These are phyloP conservation scores for Xiphorhynchus erythropygius DNA, from an alignment of 2,797 vertebrate species.

Conservation along the genomic window DNA sequence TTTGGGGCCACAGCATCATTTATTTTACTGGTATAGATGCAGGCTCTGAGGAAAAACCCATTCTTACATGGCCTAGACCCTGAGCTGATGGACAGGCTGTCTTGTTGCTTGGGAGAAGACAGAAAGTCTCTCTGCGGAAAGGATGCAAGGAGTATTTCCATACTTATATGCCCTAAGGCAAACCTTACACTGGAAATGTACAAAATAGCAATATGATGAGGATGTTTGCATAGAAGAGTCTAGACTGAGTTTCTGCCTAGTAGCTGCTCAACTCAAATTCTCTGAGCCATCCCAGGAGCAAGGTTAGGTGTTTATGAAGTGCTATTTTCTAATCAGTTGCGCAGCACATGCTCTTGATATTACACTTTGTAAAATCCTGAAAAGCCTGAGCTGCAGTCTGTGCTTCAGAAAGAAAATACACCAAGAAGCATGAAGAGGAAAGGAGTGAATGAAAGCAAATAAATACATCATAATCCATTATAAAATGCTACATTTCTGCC, in stretches of 20 bases:
- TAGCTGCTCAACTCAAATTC: not conserved
- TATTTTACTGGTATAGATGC: not conserved
- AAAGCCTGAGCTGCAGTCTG: not conserved
- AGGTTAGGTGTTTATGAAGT: not conserved
- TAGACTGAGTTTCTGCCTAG: not conserved
- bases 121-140: not conserved
- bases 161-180: not conserved
- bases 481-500: not conserved
- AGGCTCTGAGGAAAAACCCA: not conserved
- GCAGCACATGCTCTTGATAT: not conserved
- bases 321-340: not conserved
- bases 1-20: not conserved
- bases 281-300: not conserved
- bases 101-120: not conserved
- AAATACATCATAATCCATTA: not conserved
- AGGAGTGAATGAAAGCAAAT: not conserved
- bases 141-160: not conserved
- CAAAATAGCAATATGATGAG: not conserved
- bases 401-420: not conserved
- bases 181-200: not conserved
- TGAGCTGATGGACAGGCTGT: not conserved
- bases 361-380: not conserved
- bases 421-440: not conserved
- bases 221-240: not conserved
- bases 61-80: not conserved